Evolutionary conservation across 2,797 vertebrate species (phyloP), one percentile per base, ranked within the genome.

Genomic region (Gallinago solitaria): DNA sequence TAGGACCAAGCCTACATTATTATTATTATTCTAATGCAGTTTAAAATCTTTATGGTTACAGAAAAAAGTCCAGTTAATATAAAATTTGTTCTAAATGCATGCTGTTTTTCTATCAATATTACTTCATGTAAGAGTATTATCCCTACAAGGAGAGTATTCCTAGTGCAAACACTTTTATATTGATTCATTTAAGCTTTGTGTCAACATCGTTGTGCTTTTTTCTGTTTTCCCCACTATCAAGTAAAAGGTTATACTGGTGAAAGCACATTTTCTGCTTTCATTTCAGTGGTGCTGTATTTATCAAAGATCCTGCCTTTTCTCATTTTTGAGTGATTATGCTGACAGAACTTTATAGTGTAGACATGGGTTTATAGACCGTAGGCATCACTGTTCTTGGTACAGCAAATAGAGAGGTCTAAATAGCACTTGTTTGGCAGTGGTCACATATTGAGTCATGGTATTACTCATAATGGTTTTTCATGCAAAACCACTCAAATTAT

Each of bases 91-190:
- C 16, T 71, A 43, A 83, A 35, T 5, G 9, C 3, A 19, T 24
- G 5, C 16, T 2, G 0, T 0, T 1, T 78, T 83, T 88, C 80
- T 61, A 15, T 35, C 35, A 33, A 3, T 65, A 14, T 37, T n/a
- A 3, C 12, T 57, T 68, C 13, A 16, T 10, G 0, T n/a, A 21
- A 60, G 15, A 70, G 6, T 75, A 5, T 7, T 83, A 7, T 39
- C 13, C 11, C 39, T n/a, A 14, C 5, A 2, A 24, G 53, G 13
- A 21, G n/a, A 70, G 1, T 12, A 23, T 48, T 87, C 19, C 35
- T 56, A 15, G 5, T 25, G 17, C 25, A 87, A 60, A 60, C 8
- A 6, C 4, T 5, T 47, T 83, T 21, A 3, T 74, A 68, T 6
- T 9, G n/a, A 35, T 20, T 61, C 56, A 30, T 5, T 56, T n/a